phyloP scores from a whole-genome alignment of 2,113 vertebrate species.

The Tringa solitaria region DNA sequence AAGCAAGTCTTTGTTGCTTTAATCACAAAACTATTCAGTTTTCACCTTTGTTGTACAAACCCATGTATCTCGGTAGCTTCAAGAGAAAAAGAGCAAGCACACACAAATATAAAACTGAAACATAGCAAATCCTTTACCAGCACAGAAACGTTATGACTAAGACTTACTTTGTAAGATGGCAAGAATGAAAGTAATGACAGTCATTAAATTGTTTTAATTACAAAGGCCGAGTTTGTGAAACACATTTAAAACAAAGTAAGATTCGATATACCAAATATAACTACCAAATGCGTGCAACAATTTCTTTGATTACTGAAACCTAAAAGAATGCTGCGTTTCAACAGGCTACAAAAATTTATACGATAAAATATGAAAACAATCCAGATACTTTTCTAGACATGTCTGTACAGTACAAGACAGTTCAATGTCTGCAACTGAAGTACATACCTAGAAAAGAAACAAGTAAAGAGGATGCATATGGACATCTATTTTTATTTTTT shows the following conservation, averaged over 20 bases:
- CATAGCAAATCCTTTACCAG: background rate
- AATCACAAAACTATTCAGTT: background rate
- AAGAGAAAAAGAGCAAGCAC: background rate
- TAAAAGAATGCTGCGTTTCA: background rate
- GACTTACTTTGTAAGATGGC: background rate
- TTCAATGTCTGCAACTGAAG: background rate
- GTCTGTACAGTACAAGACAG: background rate
- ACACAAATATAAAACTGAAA: background rate
- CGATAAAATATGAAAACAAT: background rate
- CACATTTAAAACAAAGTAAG: background rate
- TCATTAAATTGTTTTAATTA: background rate
- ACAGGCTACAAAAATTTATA: background rate
- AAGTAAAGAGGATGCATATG: background rate
- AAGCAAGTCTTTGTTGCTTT: background rate
- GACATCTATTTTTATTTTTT: background rate
- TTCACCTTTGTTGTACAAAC: background rate
- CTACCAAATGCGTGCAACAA: background rate
- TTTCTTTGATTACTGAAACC: background rate
- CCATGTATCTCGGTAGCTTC: background rate
- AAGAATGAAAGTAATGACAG: background rate
- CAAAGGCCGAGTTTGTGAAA: background rate
- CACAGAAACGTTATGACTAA: background rate
- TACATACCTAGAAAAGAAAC: background rate
- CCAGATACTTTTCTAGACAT: conserved; percentile 17
- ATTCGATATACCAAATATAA: background rate